A percentile compares a stretch with the other conserved stretches of the same genome.
phyloP scores from a whole-genome alignment of 1,140 invertebrate species.

The Drosophila mayri region DNA sequence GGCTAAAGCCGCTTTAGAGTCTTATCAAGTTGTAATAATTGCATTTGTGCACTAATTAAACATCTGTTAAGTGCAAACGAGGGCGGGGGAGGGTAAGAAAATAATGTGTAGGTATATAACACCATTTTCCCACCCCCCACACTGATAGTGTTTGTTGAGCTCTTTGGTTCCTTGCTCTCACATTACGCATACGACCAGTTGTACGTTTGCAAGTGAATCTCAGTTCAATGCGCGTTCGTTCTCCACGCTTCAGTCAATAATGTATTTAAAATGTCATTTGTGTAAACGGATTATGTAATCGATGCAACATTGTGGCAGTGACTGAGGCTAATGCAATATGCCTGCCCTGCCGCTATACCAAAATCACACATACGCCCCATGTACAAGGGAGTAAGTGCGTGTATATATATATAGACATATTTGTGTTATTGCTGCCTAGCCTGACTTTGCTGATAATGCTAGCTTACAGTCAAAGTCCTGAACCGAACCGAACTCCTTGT shows the following conservation, averaged over 20 bases:
- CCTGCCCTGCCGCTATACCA: not conserved
- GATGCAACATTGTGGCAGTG: slow-evolving; percentile 67
- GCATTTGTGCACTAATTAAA: slow-evolving; percentile 68
- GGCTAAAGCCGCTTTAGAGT: slow-evolving; percentile 12
- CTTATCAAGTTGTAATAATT: slow-evolving; percentile 51
- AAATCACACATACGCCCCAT: slow-evolving; percentile 33
- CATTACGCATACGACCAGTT: slow-evolving; percentile 72
- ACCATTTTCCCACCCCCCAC: not conserved
- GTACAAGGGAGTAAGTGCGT: slow-evolving; percentile 1
- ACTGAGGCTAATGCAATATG: slow-evolving; percentile 32
- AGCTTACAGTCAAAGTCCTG: slow-evolving; percentile 54
- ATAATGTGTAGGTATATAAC: slow-evolving; percentile 20
- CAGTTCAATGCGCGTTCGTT: slow-evolving; percentile 25
- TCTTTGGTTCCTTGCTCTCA: slow-evolving; percentile 19
- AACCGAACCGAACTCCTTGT: slow-evolving; percentile 32
- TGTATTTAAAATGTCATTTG: slow-evolving; percentile 83
- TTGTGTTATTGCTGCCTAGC: slow-evolving; percentile 76
- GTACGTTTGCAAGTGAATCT: slow-evolving; percentile 12
- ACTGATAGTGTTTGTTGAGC: slow-evolving; percentile 35
- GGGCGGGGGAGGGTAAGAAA: slow-evolving; percentile 16
- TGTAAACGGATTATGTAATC: slow-evolving; percentile 83
- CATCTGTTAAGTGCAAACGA: slow-evolving; percentile 61
- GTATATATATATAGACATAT: slow-evolving; percentile 54
- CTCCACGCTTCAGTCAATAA: slow-evolving; percentile 71
- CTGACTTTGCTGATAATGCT: slow-evolving; percentile 68